phyloP scores from a whole-genome alignment of 2,797 vertebrate species.

The Anas capensis region DNA sequence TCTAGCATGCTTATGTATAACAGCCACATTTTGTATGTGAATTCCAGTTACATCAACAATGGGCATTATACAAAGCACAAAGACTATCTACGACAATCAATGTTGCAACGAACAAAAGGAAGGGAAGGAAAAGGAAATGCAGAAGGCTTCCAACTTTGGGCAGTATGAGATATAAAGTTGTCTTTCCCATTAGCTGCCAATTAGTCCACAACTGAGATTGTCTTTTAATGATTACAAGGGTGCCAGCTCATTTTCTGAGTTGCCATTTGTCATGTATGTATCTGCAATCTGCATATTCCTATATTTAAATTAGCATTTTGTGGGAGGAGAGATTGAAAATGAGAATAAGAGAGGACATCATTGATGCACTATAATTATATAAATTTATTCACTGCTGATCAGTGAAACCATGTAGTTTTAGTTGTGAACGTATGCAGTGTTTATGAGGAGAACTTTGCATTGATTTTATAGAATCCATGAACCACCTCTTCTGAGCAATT shows the following conservation, averaged over 20 bases:
- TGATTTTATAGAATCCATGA: conserved; percentile 33
- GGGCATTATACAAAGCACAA: conserved; percentile 88
- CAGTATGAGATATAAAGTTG: conserved; percentile 21
- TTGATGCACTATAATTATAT: conserved; percentile 38
- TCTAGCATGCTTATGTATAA: conserved; percentile 83
- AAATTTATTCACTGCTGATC: conserved; percentile 30
- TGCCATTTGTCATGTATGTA: neutral
- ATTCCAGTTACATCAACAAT: conserved; percentile 77
- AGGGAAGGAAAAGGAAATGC: conserved; percentile 9
- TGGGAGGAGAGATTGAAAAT: neutral
- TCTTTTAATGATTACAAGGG: conserved; percentile 58
- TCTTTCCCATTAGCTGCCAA: neutral
- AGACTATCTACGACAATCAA: conserved; percentile 84
- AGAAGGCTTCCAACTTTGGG: neutral
- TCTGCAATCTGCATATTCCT: conserved; percentile 10
- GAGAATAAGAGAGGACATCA: neutral
- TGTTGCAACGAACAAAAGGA: conserved; percentile 64
- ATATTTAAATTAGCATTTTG: conserved; percentile 43
- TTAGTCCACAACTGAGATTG: conserved; percentile 47
- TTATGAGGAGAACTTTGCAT: neutral
- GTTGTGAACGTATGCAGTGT: neutral
- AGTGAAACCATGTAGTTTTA: conserved; percentile 40
- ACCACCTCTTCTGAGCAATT: conserved; percentile 15
- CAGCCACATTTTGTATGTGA: conserved; percentile 80
- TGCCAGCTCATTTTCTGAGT: conserved; percentile 67